A percentile compares a stretch with the other conserved stretches of the same genome.
phyloP scores from a whole-genome alignment of 1,140 invertebrate genomes.

The Augochlora pura region DNA sequence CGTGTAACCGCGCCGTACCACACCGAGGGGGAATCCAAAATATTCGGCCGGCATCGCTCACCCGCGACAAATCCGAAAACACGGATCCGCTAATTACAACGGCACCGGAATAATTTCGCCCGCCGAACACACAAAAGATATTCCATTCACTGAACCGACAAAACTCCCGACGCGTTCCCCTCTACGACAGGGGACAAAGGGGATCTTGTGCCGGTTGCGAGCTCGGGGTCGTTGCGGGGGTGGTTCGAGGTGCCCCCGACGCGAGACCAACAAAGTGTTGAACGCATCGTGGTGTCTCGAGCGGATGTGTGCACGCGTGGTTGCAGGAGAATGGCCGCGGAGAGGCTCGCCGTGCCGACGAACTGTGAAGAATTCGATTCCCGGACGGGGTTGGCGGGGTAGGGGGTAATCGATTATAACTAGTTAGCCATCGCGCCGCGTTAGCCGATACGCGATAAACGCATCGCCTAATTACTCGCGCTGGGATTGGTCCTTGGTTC shows the following conservation, averaged over 20 bases:
- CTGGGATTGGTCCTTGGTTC: slow-evolving; percentile 66
- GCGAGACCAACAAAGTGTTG: slow-evolving; percentile 4
- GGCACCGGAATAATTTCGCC: slow-evolving; percentile 9
- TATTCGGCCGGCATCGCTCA: slow-evolving; percentile 1
- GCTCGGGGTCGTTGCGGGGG: background rate
- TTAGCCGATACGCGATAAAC: slow-evolving; percentile 75
- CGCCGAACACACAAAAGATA: background rate
- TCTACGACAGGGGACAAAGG: background rate
- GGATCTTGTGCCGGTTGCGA: slow-evolving; percentile 7
- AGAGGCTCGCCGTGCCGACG: slow-evolving; percentile 42
- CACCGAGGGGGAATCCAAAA: background rate
- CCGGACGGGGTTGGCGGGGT: too few relatives aligned
- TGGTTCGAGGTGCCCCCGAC: background rate
- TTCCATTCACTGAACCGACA: slow-evolving; percentile 25
- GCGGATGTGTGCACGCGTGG: slow-evolving; percentile 7
- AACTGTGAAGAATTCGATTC: slow-evolving; percentile 72
- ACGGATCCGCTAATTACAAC: background rate
- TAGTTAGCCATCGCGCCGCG: slow-evolving; percentile 65
- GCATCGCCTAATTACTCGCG: slow-evolving; percentile 77
- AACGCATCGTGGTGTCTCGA: too few relatives aligned
- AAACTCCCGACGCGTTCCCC: background rate
- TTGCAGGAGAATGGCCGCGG: background rate
- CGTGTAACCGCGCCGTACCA: background rate
- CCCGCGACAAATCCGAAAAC: background rate
- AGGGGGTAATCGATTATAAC: slow-evolving; percentile 73